Base-by-base conservation (phyloP, 2,113 vertebrate species). In the Centrocercus urophasianus region DNA sequence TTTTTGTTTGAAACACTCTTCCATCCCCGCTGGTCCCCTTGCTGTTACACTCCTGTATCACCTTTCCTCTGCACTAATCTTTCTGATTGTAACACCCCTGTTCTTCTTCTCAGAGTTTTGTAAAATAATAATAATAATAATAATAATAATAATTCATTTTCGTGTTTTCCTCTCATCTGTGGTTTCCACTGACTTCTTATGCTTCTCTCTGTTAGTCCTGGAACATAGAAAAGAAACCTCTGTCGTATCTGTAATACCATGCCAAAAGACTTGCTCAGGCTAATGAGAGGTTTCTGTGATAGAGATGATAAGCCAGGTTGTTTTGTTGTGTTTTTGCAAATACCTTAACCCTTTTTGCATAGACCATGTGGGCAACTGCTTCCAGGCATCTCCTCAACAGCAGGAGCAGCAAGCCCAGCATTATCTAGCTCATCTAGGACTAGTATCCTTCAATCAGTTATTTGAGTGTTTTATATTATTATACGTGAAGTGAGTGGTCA, bases 271-370 rank as follows among this genome's bases (percentile, higher is more conserved):
- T 27, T n/a, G 64, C 28, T 10, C 21, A 2, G 4, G 43, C 5
- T 45, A 8, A 40, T 8, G 21, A 25, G 40, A 67, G 32, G 1
- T 11, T 34, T 25, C 73, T 9, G 6, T 10, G 32, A 10, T 48
- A 32, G 18, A 57, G 70, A 13, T 50, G 34, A 27, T 52, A 36
- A n/a, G 25, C 0, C 1, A 38, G 25, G 16, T 45, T 5, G 10
- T 67, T 69, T 84, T 38, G 22, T 12, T n/a, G 6, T 12, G 32
- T 48, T 27, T 48, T 84, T 71, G 61, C 13, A 75, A 82, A 52
- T 10, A 11, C 16, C 13, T 2, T 13, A 78, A 61, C 22, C 38
- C 61, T 27, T 50, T 82, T 0, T 2, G 57, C 0, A 0, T 0
- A 32, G 25, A 14, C 0, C 1, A 45, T 80, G 74, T 17, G 50